Percentiles rank a stretch among this genome's conserved stretches.
These are phyloP conservation scores for Leptopilina drosophilae DNA, from an alignment of 2,888 invertebrate species.

Conservation along the genomic window DNA sequence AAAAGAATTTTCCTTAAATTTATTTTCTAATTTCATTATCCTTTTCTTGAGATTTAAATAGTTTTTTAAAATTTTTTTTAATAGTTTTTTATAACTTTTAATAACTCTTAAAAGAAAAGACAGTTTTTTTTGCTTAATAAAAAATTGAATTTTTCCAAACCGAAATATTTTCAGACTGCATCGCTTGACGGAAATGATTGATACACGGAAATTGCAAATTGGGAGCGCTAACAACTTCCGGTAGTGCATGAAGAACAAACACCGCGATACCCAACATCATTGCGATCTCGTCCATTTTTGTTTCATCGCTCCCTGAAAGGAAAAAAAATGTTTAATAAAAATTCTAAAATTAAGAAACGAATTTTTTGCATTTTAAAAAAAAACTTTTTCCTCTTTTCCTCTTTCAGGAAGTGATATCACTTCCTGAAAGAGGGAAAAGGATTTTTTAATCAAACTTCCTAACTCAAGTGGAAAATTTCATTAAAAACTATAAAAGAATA, in stretches of 20 bases:
- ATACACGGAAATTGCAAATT: constrained; percentile 94
- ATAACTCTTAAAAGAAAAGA: constrained; percentile 48
- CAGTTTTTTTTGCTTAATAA: constrained; percentile 40
- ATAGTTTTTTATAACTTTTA: no score
- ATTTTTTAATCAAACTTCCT: no score
- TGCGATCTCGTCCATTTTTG: constrained; percentile 89
- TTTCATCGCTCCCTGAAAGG: constrained; percentile 81
- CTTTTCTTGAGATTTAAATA: no score
- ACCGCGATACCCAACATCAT: constrained; percentile 93
- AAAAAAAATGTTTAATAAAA: neutral
- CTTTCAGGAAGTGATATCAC: no score
- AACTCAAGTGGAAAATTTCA: no score
- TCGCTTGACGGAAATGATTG: constrained; percentile 92
- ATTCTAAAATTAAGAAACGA: neutral
- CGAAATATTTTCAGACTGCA: constrained; percentile 82
- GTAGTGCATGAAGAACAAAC: constrained; percentile 90
- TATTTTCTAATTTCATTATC: no score
- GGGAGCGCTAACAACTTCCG: constrained; percentile 86
- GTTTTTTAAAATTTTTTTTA: no score
- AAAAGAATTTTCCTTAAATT: no score
- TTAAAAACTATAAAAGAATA: no score
- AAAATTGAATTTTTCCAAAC: constrained; percentile 71
- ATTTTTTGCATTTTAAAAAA: neutral
- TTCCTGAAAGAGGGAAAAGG: no score
- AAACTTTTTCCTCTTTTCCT: no score